Percentiles rank a stretch among this genome's conserved stretches.
Evolutionary conservation across 2,888 invertebrate genomes (phyloP).

Genomic region (Mycalesis mineus): DNA sequence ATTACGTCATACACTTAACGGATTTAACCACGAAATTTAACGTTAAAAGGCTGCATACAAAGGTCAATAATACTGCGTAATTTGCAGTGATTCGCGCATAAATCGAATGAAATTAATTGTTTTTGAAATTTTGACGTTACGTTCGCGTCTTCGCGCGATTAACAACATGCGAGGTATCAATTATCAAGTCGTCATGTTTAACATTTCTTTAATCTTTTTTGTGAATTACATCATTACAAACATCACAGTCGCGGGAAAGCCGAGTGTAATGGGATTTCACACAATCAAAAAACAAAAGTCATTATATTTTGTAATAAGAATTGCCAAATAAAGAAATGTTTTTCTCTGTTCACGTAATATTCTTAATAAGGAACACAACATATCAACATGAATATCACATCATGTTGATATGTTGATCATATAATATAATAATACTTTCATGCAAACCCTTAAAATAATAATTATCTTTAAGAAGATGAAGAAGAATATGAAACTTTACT

Average conservation of each 20-base stretch:
- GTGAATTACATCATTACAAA: not conserved
- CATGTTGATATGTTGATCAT: too few relatives aligned
- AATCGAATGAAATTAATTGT: conserved; percentile 38
- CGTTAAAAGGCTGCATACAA: conserved; percentile 45
- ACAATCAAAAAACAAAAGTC: not conserved
- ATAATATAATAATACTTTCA: too few relatives aligned
- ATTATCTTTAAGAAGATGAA: too few relatives aligned
- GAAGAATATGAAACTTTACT: too few relatives aligned
- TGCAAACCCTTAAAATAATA: not conserved
- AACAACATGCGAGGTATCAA: conserved; percentile 37
- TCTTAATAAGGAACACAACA: too few relatives aligned
- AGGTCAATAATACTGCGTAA: conserved; percentile 53
- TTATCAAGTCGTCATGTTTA: conserved; percentile 6
- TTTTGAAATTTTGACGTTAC: conserved; percentile 46
- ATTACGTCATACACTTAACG: conserved; percentile 40
- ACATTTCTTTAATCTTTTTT: conserved; percentile 1
- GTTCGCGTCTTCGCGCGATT: conserved; percentile 37
- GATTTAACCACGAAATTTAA: conserved; percentile 36
- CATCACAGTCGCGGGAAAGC: not conserved
- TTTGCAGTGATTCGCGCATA: conserved; percentile 39
- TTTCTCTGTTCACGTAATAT: not conserved
- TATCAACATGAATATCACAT: too few relatives aligned
- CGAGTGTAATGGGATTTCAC: not conserved
- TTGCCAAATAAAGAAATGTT: not conserved
- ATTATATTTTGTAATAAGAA: not conserved